phyloP scores from a whole-genome alignment of 2,113 vertebrate genomes.

The Dunckerocampus dactyliophorus region DNA sequence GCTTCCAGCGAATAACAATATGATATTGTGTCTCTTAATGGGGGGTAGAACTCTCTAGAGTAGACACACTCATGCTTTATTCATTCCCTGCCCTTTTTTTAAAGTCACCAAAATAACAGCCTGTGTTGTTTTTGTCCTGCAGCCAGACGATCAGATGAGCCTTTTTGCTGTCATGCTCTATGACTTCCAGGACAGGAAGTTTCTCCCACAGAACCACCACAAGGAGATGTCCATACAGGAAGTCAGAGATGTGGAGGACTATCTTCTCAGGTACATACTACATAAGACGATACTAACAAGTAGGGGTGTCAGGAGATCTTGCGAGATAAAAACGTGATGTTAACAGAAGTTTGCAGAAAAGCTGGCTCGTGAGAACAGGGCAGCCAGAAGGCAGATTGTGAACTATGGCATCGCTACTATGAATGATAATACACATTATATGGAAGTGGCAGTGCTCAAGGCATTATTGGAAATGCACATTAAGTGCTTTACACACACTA shows the following conservation, averaged over 20 bases:
- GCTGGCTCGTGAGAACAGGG: too few relatives aligned
- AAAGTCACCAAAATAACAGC: constrained; percentile 10
- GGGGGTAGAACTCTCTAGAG: background rate
- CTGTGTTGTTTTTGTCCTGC: constrained; percentile 15
- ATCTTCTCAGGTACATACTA: constrained; percentile 72
- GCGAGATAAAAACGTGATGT: too few relatives aligned
- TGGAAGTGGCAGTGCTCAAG: too few relatives aligned
- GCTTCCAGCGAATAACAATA: background rate
- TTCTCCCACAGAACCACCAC: constrained; percentile 66
- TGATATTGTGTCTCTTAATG: background rate
- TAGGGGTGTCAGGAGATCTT: too few relatives aligned
- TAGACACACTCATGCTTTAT: background rate
- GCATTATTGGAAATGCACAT: too few relatives aligned
- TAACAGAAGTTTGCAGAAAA: too few relatives aligned
- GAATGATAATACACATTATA: too few relatives aligned
- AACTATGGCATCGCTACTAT: too few relatives aligned
- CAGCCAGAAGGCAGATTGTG: too few relatives aligned
- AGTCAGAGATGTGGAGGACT: constrained; percentile 78
- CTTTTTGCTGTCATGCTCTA: constrained; percentile 85
- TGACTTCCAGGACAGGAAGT: constrained; percentile 88
- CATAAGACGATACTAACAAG: too few relatives aligned
- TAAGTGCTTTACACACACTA: too few relatives aligned
- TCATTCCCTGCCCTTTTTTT: background rate
- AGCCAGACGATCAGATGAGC: constrained; percentile 81
- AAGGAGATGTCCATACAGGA: constrained; percentile 62